Percentiles rank a stretch among this genome's conserved stretches.
Evolutionary conservation across 1,140 invertebrate species (phyloP).

Genomic region (Bombus impatiens): DNA sequence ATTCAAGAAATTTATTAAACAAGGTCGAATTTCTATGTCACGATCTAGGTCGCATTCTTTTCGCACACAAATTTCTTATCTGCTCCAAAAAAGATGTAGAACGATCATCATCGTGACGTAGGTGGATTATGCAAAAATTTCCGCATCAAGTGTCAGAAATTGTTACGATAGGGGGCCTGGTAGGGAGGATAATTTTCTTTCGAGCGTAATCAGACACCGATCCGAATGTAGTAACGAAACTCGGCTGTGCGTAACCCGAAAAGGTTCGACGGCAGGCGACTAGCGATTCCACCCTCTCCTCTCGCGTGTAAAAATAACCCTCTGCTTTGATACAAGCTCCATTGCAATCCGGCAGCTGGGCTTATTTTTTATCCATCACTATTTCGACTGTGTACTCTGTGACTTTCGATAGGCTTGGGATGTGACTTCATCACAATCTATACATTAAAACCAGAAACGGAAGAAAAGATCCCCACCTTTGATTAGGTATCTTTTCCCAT

Average conservation of each 20-base stretch:
- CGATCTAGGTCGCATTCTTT: not conserved
- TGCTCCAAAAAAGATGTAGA: constrained; percentile 26
- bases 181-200: constrained; percentile 23
- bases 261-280: constrained; percentile 72
- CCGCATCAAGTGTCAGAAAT: not conserved
- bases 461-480: not conserved
- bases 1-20: not conserved
- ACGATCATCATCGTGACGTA: not conserved
- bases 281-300: constrained; percentile 58
- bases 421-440: not conserved
- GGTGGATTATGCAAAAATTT: not conserved
- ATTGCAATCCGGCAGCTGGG: constrained; percentile 52
- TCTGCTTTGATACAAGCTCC: constrained; percentile 60
- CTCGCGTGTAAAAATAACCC: constrained; percentile 79
- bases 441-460: not conserved
- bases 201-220: constrained; percentile 77
- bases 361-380: constrained; percentile 33
- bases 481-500: not conserved
- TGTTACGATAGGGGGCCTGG: not conserved
- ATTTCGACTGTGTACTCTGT: not conserved
- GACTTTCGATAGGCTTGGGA: not conserved
- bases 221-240: constrained; percentile 60
- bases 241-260: constrained; percentile 78
- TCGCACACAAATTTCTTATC: constrained; percentile 10
- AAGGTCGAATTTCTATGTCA: not conserved